Conservation (phyloP, 2,113 vertebrate genomes). For the Dasyurus viverrinus region DNA sequence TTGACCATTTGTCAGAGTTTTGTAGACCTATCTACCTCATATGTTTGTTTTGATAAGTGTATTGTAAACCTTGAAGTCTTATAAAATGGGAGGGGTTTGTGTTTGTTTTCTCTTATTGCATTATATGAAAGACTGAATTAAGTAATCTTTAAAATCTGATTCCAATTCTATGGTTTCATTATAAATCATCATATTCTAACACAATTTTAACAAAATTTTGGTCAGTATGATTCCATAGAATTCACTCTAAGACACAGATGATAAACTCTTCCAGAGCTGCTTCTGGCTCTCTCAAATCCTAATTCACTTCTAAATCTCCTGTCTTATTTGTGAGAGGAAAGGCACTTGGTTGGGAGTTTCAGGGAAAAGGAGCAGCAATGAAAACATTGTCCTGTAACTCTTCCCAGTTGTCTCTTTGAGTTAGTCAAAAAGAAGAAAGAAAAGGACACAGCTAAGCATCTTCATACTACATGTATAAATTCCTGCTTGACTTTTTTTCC, state of each 20-base stretch:
- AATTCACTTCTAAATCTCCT: not conserved
- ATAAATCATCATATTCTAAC: not conserved
- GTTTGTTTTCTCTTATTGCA: not conserved
- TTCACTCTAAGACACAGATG: not conserved
- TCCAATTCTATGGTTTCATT: not conserved
- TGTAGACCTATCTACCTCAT: not conserved
- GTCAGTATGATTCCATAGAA: not conserved
- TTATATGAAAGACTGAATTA: not conserved
- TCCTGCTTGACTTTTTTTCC: not conserved
- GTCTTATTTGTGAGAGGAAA: not conserved
- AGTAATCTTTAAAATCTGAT: not conserved
- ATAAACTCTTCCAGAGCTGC: not conserved
- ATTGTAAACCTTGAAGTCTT: not conserved
- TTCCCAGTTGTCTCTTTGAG: not conserved
- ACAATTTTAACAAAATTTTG: not conserved
- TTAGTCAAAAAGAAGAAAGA: not conserved
- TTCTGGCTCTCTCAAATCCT: not conserved
- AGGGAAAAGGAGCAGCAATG: constrained; percentile 8
- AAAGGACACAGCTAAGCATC: not conserved
- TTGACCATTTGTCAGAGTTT: not conserved
- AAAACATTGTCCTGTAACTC: not conserved
- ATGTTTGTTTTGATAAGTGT: not conserved
- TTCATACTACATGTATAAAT: not conserved
- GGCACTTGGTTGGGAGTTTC: not conserved
- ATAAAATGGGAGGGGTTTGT: not conserved